phyloP scores from a whole-genome alignment of 2,888 invertebrate genomes.

The Agrypnus murinus region DNA sequence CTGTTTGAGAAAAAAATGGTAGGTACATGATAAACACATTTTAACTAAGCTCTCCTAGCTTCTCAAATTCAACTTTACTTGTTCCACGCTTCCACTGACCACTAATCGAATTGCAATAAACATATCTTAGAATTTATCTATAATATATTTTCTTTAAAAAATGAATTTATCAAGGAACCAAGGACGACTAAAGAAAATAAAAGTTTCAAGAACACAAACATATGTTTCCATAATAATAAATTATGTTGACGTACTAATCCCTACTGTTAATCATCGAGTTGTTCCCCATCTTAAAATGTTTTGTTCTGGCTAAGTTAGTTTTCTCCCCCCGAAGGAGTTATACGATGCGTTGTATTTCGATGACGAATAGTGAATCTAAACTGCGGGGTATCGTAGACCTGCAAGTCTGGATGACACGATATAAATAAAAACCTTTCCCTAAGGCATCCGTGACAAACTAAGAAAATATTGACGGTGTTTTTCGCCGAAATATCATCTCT shows the following conservation, averaged over 20 bases:
- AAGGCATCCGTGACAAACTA: slow-evolving; percentile 51
- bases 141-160: slow-evolving; percentile 34
- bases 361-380: slow-evolving; percentile 62
- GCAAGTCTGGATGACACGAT: slow-evolving; percentile 52
- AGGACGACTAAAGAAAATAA: slow-evolving; percentile 48
- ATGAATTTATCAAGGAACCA: slow-evolving; percentile 26
- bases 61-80: too few relatives aligned
- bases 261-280: slow-evolving; percentile 61
- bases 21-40: too few relatives aligned
- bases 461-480: slow-evolving; percentile 54
- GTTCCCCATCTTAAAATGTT: slow-evolving; percentile 57
- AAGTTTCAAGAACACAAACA: slow-evolving; percentile 55
- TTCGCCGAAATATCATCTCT: slow-evolving; percentile 46
- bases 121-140: background rate
- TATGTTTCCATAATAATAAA: slow-evolving; percentile 62
- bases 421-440: slow-evolving; percentile 54
- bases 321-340: slow-evolving; percentile 53
- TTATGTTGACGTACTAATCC: slow-evolving; percentile 60
- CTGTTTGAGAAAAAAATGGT: too few relatives aligned
- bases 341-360: slow-evolving; percentile 57
- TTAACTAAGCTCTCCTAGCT: too few relatives aligned
- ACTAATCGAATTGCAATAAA: too few relatives aligned
- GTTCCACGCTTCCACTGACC: too few relatives aligned
- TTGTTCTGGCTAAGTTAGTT: slow-evolving; percentile 56
- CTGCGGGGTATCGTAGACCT: slow-evolving; percentile 54